Base-by-base conservation (phyloP, 2,113 vertebrate species). In the Atrichornis clamosus region DNA sequence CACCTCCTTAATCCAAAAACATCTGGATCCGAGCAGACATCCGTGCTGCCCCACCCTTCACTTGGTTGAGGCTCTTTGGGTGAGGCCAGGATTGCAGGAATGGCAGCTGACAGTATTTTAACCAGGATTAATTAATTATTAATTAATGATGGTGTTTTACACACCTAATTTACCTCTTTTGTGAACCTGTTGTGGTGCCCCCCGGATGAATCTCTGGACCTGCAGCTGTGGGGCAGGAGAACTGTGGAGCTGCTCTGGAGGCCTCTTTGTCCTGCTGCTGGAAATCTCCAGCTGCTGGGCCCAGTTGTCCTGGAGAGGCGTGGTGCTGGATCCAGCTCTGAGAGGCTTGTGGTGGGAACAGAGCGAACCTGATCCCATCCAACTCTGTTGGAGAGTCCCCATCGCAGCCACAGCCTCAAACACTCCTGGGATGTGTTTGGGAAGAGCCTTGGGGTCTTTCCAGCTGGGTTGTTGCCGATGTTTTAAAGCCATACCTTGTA, bases 11-110 rank as follows among this genome's bases (percentile, higher is more conserved):
- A 9, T 16, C 35, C 74, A 69, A 19, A 16, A 30, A 27, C 1
- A 0, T 8, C 39, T 1, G 9, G 32, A 4, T 15, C 1, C 9
- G 49, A 41, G n/a, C 67, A 41, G 41, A 16, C 7, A 11, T 11
- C 49, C 7, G 1, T 2, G 7, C 39, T 26, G 12, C 63, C 64
- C 84, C 62, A 41, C 39, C 39, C 39, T 41, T 41, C 39, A 41
- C 20, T 58, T 35, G 44, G 23, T 3, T 21, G 42, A 35, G 28
- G 50, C 37, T 44, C 64, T 39, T 41, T 41, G 39, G 13, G n/a
- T 47, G 41, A 47, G 78, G 44, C 11, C 83, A 22, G 44, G 27
- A 32, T 44, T 69, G 50, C 63, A 56, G 37, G 50, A 18, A 42
- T 15, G 17, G 24, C 56, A 70, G 49, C 44, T 28, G 44, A 20